Evolutionary conservation across 1,140 invertebrate species (phyloP), one percentile per base, ranked within the genome.

Genomic region (Neodiprion virginianus): DNA sequence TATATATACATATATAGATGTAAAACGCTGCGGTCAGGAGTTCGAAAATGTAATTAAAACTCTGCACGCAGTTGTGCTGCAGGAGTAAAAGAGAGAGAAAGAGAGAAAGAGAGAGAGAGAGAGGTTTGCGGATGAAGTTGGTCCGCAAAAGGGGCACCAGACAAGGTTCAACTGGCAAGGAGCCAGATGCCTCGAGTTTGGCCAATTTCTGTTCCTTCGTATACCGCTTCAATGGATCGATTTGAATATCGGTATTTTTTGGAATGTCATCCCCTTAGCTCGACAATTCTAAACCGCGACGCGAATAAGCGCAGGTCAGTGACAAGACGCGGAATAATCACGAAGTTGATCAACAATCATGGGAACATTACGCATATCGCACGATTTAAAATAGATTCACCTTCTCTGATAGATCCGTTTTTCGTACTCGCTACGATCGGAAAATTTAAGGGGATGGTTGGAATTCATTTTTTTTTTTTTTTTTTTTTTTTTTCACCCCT

Each of bases 21-120:
- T 40, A 40, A 40, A 40, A 40, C 28, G 28, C 28, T 69, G 48
- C 72, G 47, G 61, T 72, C 47, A 67, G 71, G 71, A 67, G 74
- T 69, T 72, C 68, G 72, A 73, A 77, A 81, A 74, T 75, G 82
- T 79, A 84, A 84, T 84, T 81, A 84, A 83, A 83, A 79, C 74
- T 77, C 28, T 40, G 28, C 72, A 69, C 74, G 67, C 48, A 50
- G 67, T 75, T 74, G 72, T 61, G 72, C 28, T 40, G 28, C 28
- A 40, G 2, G 28, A 40, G 28, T 40, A 40, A 40, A 40, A 40
- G 28, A 40, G 28, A 40, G 69, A 71, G 75, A 12, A n/a, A 23
- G 14, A 49, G 14, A 8, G 50, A 14, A n/a, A 21, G 23, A 69
- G 70, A 65, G 49, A 66, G 69, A 72, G 68, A 72, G 69, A 48